phyloP scores from a whole-genome alignment of 1,140 invertebrate genomes.

The Aphis craccivora region DNA sequence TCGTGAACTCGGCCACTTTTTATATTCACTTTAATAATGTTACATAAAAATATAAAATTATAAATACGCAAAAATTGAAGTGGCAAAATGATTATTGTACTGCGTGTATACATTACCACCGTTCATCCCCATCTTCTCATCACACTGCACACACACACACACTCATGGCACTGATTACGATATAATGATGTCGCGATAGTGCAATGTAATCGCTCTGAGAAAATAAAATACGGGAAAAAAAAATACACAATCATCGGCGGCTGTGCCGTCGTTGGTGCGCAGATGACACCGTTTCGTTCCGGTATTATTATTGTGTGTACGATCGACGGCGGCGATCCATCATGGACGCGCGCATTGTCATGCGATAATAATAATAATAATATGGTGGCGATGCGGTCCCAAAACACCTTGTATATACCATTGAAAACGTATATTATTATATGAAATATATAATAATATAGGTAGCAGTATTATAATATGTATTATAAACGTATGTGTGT shows the following conservation, averaged over 20 bases:
- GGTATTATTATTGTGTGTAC: neutral
- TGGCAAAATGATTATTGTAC: neutral
- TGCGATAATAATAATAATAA: neutral
- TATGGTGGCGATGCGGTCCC: neutral
- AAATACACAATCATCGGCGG: slow-evolving; percentile 12
- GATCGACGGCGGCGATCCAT: neutral
- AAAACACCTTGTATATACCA: neutral
- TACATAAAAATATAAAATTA: neutral
- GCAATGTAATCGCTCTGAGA: neutral
- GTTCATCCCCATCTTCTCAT: too few relatives aligned
- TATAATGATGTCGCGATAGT: neutral
- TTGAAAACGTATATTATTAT: slow-evolving; percentile 10
- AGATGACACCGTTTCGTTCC: slow-evolving; percentile 4
- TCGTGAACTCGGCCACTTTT: neutral
- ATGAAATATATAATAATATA: neutral
- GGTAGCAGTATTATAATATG: neutral
- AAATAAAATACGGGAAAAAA: neutral
- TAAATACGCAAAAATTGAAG: neutral
- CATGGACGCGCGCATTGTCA: neutral
- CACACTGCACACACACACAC: too few relatives aligned
- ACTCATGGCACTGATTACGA: neutral
- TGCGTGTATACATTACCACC: neutral
- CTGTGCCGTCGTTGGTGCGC: neutral
- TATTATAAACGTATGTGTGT: neutral
- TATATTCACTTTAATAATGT: neutral